Evolutionary conservation across 1,140 invertebrate genomes (phyloP).

Genomic region (Lepeophtheirus salmonis): DNA sequence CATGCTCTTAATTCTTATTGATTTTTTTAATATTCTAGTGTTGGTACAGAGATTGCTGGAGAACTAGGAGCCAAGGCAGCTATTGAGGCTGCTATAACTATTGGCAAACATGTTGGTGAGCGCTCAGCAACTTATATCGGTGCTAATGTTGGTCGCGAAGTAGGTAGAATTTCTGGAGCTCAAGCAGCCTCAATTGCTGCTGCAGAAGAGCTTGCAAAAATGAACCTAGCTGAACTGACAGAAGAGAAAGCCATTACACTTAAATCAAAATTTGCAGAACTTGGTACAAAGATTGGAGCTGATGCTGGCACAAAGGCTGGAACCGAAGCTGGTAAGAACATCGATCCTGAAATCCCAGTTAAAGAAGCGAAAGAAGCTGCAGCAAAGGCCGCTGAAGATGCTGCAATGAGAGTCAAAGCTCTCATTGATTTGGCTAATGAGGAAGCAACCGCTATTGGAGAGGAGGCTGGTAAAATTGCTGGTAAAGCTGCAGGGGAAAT

Average conservation of each 20-base stretch:
- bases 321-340: constrained; percentile 5
- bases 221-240: constrained; percentile 12
- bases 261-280: constrained; percentile 12
- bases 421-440: constrained; percentile 3
- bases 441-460: neutral
- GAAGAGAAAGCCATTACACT: constrained; percentile 15
- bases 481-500: constrained; percentile 16
- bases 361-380: constrained; percentile 16
- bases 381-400: constrained; percentile 5
- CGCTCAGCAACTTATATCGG: constrained; percentile 1
- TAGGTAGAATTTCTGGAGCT: constrained; percentile 12
- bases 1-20: too few species aligned
- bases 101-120: constrained; percentile 8
- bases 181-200: constrained; percentile 15
- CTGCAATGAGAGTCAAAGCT: constrained; percentile 7
- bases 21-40: neutral
- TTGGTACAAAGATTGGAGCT: constrained; percentile 5
- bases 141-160: neutral
- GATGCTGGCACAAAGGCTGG: constrained; percentile 6
- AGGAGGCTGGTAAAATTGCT: neutral
- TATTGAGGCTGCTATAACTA: constrained; percentile 2
- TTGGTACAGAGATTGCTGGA: constrained; percentile 16
- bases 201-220: constrained; percentile 18
- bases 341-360: constrained; percentile 4
- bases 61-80: constrained; percentile 16